Percentiles rank a stretch among this genome's conserved stretches.
Conservation (phyloP, 2,888 invertebrate genomes). For the Xanthorhoe designata region DNA sequence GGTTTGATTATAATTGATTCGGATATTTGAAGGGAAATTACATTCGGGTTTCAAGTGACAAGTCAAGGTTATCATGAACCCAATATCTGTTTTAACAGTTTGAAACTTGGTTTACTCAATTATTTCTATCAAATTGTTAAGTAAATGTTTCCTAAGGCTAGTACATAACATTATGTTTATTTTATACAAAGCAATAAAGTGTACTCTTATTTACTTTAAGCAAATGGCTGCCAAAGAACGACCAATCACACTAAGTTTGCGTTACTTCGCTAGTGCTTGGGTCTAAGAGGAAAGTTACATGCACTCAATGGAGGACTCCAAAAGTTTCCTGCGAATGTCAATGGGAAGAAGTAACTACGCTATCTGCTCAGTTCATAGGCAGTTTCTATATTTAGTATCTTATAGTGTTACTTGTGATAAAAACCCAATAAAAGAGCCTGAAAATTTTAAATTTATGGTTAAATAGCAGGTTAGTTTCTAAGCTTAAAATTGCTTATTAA, state of each 20-base stretch:
- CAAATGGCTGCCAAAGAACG: constrained; percentile 50
- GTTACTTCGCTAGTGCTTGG: constrained; percentile 53
- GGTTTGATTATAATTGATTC: constrained; percentile 42
- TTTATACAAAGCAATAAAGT: not conserved
- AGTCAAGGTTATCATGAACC: not conserved
- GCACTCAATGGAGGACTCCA: constrained; percentile 66
- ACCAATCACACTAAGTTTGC: constrained; percentile 63
- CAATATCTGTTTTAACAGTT: not conserved
- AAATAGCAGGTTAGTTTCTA: not conserved
- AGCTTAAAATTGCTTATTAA: not conserved
- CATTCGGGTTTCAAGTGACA: not conserved
- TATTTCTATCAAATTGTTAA: not conserved
- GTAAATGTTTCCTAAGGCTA: too few relatives aligned
- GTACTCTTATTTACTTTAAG: constrained; percentile 25
- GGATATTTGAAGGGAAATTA: constrained; percentile 13
- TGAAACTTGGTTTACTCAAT: too few relatives aligned
- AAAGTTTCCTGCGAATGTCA: constrained; percentile 62
- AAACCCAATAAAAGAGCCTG: too few relatives aligned
- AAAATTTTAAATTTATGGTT: too few relatives aligned
- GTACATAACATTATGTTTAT: not conserved
- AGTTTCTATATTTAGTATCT: constrained; percentile 13
- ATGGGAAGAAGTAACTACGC: constrained; percentile 67
- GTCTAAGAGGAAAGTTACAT: constrained; percentile 73
- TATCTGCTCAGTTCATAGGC: constrained; percentile 65
- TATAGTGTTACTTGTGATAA: not conserved